A percentile compares a stretch with the other conserved stretches of the same genome.
phyloP scores from a whole-genome alignment of 2,113 vertebrate species.

The Oryzias woworae region DNA sequence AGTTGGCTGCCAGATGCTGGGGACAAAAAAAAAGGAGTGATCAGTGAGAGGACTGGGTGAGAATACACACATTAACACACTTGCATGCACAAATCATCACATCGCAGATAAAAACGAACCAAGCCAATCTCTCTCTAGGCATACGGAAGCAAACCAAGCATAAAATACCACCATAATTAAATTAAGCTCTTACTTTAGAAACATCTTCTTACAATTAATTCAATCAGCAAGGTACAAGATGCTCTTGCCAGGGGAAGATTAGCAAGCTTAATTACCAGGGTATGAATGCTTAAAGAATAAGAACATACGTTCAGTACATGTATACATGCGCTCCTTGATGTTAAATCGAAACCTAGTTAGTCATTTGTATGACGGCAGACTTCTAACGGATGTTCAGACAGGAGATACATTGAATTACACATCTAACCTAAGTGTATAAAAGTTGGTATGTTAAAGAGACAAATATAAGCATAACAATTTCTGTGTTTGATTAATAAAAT shows the following conservation, averaged over 20 bases:
- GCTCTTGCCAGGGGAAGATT: conserved; percentile 98
- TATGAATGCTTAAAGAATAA: conserved; percentile 88
- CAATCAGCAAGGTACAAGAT: conserved; percentile 98
- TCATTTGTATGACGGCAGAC: conserved; percentile 95
- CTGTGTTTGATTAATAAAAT: neutral
- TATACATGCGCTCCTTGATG: conserved; percentile 75
- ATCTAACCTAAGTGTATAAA: conserved; percentile 9
- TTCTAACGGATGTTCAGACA: conserved; percentile 91
- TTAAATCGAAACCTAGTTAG: conserved; percentile 95
- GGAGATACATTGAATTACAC: conserved; percentile 12
- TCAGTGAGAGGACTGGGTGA: conserved; percentile 81
- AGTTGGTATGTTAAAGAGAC: neutral
- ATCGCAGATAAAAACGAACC: conserved; percentile 73
- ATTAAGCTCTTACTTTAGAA: conserved; percentile 98
- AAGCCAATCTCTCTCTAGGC: conserved; percentile 74
- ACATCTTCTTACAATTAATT: conserved; percentile 99
- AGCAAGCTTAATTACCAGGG: conserved; percentile 99
- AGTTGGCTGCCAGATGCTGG: conserved; percentile 98
- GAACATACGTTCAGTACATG: conserved; percentile 72
- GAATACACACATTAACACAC: conserved; percentile 33
- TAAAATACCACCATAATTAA: conserved; percentile 99
- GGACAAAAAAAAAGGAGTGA: conserved; percentile 87
- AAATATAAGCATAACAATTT: neutral
- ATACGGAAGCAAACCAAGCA: conserved; percentile 91
- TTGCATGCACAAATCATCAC: conserved; percentile 63